Evolutionary conservation across 2,888 invertebrate species (phyloP).

Genomic region (Kryphioiulus occultus): DNA sequence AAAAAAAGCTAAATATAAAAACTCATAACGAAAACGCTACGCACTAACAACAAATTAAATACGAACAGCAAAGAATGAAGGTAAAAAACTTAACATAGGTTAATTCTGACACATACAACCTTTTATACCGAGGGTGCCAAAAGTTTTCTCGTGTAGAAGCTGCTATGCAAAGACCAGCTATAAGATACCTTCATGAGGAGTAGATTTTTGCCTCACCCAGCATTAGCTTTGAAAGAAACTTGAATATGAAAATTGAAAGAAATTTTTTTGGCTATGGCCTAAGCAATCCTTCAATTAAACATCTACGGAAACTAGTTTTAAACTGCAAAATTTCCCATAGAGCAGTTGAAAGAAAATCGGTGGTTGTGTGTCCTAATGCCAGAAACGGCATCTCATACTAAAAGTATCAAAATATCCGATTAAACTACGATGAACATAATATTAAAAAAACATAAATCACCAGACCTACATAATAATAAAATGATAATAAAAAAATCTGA

Average conservation of each 20-base stretch:
- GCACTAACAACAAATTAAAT: slow-evolving; percentile 46
- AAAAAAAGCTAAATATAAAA: slow-evolving; percentile 46
- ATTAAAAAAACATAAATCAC: slow-evolving; percentile 37
- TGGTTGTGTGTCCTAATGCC: not conserved
- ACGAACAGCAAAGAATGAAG: slow-evolving; percentile 43
- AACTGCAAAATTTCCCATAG: not conserved
- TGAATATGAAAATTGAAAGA: not conserved
- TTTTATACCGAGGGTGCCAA: not conserved
- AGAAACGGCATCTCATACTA: not conserved
- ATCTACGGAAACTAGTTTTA: not conserved
- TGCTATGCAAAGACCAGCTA: not conserved
- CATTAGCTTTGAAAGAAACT: not conserved
- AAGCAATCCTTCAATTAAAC: not conserved
- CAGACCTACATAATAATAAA: slow-evolving; percentile 32
- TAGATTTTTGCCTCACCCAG: not conserved
- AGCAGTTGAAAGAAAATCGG: not conserved
- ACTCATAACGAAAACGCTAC: slow-evolving; percentile 44
- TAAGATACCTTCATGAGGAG: not conserved
- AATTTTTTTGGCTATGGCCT: not conserved
- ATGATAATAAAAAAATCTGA: slow-evolving; percentile 1
- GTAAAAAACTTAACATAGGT: slow-evolving; percentile 41
- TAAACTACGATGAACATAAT: not conserved
- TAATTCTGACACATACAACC: not conserved
- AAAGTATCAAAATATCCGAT: slow-evolving; percentile 32
- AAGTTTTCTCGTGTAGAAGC: not conserved